phyloP scores from a whole-genome alignment of 2,797 vertebrate species.

The Spea hammondii region DNA sequence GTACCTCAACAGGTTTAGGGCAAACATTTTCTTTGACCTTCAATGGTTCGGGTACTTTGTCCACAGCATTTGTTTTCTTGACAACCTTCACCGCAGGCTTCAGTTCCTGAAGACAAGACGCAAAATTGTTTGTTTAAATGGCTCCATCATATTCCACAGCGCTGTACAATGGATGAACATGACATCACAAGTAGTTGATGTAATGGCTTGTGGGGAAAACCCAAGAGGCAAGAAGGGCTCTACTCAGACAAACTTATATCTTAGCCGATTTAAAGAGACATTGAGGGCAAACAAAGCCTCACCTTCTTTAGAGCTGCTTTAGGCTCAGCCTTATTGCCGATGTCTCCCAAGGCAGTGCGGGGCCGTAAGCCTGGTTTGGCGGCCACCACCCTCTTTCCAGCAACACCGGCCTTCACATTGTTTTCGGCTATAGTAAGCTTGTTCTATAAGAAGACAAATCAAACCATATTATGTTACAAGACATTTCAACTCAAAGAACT shows the following conservation, averaged over 20 bases:
- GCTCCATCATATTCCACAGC: not conserved
- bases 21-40: slow-evolving; percentile 40
- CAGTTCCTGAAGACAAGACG: slow-evolving; percentile 18
- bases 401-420: slow-evolving; percentile 54
- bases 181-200: not conserved
- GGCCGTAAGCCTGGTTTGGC: slow-evolving; percentile 61
- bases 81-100: slow-evolving; percentile 51
- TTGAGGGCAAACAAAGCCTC: not conserved
- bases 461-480: not conserved
- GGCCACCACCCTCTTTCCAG: slow-evolving; percentile 62
- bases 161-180: no score
- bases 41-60: slow-evolving; percentile 40
- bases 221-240: no score
- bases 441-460: slow-evolving; percentile 61
- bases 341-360: slow-evolving; percentile 73
- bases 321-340: slow-evolving; percentile 65
- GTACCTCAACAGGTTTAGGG: slow-evolving; percentile 51
- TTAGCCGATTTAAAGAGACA: no score
- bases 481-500: no score
- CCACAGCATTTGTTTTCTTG: slow-evolving; percentile 55
- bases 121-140: not conserved
- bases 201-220: no score
- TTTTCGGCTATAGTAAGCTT: slow-evolving; percentile 64
- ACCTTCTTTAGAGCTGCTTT: slow-evolving; percentile 66
- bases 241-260: no score